A percentile compares a stretch with the other conserved stretches of the same genome.
phyloP scores from a whole-genome alignment of 2,888 invertebrate species.

The Priocnemis perturbator region DNA sequence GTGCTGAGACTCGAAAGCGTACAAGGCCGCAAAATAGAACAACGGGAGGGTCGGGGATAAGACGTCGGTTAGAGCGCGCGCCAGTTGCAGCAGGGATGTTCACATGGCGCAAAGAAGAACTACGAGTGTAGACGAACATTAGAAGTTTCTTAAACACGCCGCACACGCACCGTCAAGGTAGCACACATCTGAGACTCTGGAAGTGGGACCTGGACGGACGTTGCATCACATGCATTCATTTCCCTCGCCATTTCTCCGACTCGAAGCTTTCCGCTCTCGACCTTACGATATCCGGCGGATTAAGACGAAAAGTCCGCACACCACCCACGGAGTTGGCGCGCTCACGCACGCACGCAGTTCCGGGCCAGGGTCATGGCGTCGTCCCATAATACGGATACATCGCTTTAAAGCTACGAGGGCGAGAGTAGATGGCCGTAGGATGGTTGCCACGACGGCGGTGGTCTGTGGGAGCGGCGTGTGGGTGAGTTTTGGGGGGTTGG shows the following conservation, averaged over 20 bases:
- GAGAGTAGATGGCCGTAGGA: slow-evolving; percentile 64
- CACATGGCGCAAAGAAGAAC: too few species aligned
- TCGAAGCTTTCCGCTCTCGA: too few species aligned
- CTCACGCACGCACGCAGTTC: slow-evolving; percentile 3
- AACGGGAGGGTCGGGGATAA: slow-evolving; percentile 29
- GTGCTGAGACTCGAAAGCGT: slow-evolving; percentile 40
- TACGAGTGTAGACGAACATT: too few species aligned
- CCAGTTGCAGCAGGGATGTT: background rate
- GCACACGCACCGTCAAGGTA: too few species aligned
- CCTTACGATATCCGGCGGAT: too few species aligned
- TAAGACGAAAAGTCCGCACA: too few species aligned
- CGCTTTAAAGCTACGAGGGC: slow-evolving; percentile 69
- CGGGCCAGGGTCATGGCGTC: slow-evolving; percentile 6
- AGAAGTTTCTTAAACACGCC: too few species aligned
- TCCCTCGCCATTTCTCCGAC: too few species aligned
- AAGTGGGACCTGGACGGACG: too few species aligned
- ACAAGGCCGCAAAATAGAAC: slow-evolving; percentile 28
- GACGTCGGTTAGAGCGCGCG: slow-evolving; percentile 18
- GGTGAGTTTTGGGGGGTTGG: slow-evolving; percentile 63
- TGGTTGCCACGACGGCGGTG: slow-evolving; percentile 58
- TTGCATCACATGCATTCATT: too few species aligned
- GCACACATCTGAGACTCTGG: too few species aligned
- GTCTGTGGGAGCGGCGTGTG: slow-evolving; percentile 53
- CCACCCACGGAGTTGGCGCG: background rate
- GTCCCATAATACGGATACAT: slow-evolving; percentile 64